Conservation (phyloP, 92 coral and sea anemone genomes). For the Blastomussa wellsi region DNA sequence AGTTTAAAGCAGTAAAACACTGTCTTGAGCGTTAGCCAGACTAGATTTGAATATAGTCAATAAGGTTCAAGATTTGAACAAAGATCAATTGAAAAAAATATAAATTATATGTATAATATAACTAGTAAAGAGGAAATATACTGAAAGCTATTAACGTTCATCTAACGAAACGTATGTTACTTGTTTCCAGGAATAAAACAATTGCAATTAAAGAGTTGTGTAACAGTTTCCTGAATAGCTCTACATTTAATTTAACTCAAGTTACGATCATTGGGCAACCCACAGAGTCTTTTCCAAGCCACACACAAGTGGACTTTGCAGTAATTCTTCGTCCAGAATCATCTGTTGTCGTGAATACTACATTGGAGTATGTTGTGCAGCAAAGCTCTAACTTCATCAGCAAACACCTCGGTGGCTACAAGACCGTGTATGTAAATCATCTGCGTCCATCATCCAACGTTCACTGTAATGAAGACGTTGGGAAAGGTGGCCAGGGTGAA, state of each 20-base stretch:
- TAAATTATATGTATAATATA: too few relatives aligned
- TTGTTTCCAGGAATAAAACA: not conserved
- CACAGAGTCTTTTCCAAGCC: not conserved
- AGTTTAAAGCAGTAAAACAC: too few relatives aligned
- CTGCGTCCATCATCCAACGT: not conserved
- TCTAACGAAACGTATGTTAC: not conserved
- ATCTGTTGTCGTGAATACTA: not conserved
- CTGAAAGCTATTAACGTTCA: not conserved
- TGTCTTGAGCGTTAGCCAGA: too few relatives aligned
- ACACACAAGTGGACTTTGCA: not conserved
- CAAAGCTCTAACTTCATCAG: not conserved
- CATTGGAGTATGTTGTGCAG: not conserved
- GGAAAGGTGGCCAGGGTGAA: not conserved
- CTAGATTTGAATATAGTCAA: too few relatives aligned
- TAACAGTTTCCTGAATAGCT: not conserved
- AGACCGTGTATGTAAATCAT: not conserved
- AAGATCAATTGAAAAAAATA: not conserved
- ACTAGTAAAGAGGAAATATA: too few relatives aligned
- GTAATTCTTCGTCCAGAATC: not conserved
- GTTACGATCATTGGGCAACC: not conserved
- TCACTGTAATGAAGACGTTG: not conserved
- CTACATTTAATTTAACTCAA: not conserved
- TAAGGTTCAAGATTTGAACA: not conserved
- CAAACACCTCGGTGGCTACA: not conserved
- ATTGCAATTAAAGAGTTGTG: not conserved